Evolutionary conservation across 2,797 vertebrate species (phyloP).

Genomic region (Lycodopsis pacificus): DNA sequence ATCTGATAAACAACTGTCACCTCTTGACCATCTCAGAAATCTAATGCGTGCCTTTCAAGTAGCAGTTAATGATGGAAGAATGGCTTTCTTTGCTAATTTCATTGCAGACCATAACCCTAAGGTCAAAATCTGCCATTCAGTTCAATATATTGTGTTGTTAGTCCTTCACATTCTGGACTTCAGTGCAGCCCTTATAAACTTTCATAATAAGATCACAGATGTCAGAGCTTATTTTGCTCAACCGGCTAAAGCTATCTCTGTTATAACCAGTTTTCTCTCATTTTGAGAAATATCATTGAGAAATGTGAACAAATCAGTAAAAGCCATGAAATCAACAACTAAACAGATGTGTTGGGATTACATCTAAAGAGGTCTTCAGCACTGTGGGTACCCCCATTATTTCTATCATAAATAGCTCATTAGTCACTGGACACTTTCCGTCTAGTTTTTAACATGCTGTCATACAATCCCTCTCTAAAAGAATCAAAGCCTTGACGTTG

Average conservation of each 20-base stretch:
- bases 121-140: background rate
- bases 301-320: background rate
- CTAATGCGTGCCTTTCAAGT: background rate
- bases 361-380: background rate
- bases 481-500: no score
- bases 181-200: background rate
- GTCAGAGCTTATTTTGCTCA: background rate
- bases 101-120: background rate
- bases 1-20: background rate
- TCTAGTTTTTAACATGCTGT: background rate
- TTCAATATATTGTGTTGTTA: background rate
- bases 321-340: background rate
- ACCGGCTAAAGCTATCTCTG: background rate
- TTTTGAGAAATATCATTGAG: background rate
- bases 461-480: no score
- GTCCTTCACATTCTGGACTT: background rate
- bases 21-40: background rate
- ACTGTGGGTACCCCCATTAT: background rate
- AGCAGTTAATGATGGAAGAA: background rate
- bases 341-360: background rate
- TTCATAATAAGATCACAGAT: background rate
- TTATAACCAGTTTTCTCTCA: background rate
- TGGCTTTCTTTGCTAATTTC: background rate
- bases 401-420: background rate
- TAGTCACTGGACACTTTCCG: background rate